Conservation (phyloP, 2,113 vertebrate species). For the Globicephala melas region DNA sequence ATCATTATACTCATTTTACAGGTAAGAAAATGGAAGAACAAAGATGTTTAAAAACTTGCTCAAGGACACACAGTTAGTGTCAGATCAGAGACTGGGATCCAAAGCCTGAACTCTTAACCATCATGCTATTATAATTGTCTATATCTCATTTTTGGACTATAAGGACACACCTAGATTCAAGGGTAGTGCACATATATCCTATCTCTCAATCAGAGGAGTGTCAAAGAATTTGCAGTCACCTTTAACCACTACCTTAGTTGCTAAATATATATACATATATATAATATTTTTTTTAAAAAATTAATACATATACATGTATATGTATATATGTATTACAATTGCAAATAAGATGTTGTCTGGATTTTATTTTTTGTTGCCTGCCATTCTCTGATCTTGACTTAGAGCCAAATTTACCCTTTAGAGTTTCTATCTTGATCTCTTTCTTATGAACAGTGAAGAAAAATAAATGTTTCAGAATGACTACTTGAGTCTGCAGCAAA, state of each 20-base stretch:
- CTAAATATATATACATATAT: background rate
- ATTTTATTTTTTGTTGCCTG: background rate
- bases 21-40: background rate
- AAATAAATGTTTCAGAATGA: conserved; percentile 23
- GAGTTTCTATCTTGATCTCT: background rate
- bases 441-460: background rate
- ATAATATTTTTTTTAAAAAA: rapidly evolving
- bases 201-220: background rate
- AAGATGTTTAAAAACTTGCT: no score
- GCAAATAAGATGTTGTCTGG: background rate
- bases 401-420: background rate
- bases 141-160: background rate
- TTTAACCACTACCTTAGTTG: background rate
- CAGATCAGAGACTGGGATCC: background rate
- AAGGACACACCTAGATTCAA: background rate
- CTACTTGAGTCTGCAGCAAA: background rate
- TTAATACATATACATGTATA: background rate
- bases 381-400: background rate
- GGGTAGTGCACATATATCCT: background rate
- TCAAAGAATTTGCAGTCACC: background rate
- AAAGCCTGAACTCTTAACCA: background rate
- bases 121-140: background rate
- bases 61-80: background rate
- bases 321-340: background rate
- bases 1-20: background rate